Conservation (phyloP, 2,797 vertebrate genomes). For the Tachyglossus aculeatus region DNA sequence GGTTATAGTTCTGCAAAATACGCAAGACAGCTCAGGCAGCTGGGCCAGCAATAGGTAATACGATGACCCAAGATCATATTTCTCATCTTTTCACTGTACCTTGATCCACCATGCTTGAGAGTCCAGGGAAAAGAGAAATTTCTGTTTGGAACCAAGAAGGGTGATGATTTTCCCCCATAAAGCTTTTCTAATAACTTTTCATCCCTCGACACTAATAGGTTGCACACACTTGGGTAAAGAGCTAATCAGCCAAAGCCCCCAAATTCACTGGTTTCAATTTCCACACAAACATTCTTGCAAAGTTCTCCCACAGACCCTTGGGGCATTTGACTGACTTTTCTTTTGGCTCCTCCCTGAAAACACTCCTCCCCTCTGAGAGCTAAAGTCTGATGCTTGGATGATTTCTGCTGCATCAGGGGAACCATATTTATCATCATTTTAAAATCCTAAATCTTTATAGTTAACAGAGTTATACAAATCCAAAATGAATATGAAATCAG, state of each 20-base stretch:
- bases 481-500: too few relatives aligned
- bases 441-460: background rate
- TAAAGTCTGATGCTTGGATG: constrained; percentile 38
- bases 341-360: constrained; percentile 37
- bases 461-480: too few relatives aligned
- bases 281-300: constrained; percentile 29
- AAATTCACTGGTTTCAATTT: constrained; percentile 48
- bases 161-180: background rate
- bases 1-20: background rate
- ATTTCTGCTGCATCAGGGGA: constrained; percentile 31
- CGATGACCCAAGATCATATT: background rate
- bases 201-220: constrained; percentile 13
- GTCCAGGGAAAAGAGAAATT: background rate
- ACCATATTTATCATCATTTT: constrained; percentile 23
- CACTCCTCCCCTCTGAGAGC: constrained; percentile 21
- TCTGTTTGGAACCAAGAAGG: constrained; percentile 4
- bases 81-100: background rate
- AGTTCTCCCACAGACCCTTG: constrained; percentile 46
- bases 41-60: too few relatives aligned
- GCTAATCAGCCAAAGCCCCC: constrained; percentile 33
- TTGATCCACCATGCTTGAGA: background rate
- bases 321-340: constrained; percentile 26
- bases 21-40: background rate
- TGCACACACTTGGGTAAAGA: constrained; percentile 36
- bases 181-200: constrained; percentile 25